phyloP scores from a whole-genome alignment of 2,113 vertebrate genomes.

The Numenius arquata region DNA sequence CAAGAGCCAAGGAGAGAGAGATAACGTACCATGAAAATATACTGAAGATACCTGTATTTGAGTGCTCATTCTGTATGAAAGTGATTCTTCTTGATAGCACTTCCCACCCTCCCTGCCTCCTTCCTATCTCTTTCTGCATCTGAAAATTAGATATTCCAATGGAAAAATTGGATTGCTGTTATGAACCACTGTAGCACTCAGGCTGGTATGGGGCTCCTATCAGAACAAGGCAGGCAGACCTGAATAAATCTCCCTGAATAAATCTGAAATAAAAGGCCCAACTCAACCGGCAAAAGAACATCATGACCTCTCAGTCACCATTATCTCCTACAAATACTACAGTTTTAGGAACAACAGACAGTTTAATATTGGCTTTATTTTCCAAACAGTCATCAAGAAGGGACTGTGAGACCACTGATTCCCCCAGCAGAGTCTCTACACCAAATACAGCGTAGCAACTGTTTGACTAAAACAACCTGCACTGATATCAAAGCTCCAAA shows the following conservation, averaged over 20 bases:
- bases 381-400: background rate
- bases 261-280: background rate
- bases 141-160: background rate
- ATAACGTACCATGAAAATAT: background rate
- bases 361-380: background rate
- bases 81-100: accelerated
- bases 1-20: background rate
- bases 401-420: background rate
- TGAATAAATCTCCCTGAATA: background rate
- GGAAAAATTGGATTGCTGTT: background rate
- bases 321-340: background rate
- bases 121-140: background rate
- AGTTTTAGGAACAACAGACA: background rate
- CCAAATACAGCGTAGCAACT: background rate
- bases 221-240: background rate
- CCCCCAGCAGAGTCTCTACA: background rate
- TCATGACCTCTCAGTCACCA: background rate
- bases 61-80: background rate
- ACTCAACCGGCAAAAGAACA: background rate
- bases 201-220: background rate
- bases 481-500: background rate
- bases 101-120: background rate
- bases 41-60: background rate
- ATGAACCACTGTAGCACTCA: background rate
- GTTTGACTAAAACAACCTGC: background rate